Base-by-base conservation (phyloP, 1,140 invertebrate genomes). In the Calephelis nemesis region DNA sequence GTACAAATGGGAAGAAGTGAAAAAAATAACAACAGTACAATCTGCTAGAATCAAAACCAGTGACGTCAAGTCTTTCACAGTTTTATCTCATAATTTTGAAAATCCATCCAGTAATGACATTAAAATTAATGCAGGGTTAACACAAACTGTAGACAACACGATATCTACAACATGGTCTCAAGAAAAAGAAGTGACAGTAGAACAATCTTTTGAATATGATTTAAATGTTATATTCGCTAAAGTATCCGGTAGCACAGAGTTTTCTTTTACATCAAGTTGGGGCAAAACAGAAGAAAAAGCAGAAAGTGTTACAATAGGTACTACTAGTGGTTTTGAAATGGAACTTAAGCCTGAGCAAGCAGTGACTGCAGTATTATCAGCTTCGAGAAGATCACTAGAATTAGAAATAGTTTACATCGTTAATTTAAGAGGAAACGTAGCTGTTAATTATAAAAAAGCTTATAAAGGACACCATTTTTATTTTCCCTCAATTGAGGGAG, bases 91-190 rank as follows among this genome's bases (percentile, higher is more conserved):
- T 8, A 79, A 86, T 40, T 90, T 87, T 12, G 78, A 85, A n/a
- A 90, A 90, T 54, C 42, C 60, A 11, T 85, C 81, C 6, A 83
- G 81, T 60, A 74, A 73, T 45, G 77, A 81, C 0, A 79, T 85
- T 13, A 90, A 86, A 81, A 81, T 87, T 0, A 87, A 86, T n/a
- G 83, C 86, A 2, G 84, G 82, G 0, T 79, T 88, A 45, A 84
- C 74, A 47, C 87, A 88, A 60, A 74, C 78, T 0, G 77, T 90
- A 5, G 81, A 88, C 70, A 88, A 87, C 42, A 81, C 81, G 0
- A 48, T 88, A 6, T 72, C 81, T 11, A 88, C 82, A 4, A 70
- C 50, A 11, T 90, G 87, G 87, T 69, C 81, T 4, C 79, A 62
- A 49, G 77, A 54, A 9, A 76, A 77, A 49, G 84, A 83, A 62